These are phyloP conservation scores for Drosophila acutilabella DNA, from an alignment of 2,888 invertebrate genomes.

Conservation along the genomic window DNA sequence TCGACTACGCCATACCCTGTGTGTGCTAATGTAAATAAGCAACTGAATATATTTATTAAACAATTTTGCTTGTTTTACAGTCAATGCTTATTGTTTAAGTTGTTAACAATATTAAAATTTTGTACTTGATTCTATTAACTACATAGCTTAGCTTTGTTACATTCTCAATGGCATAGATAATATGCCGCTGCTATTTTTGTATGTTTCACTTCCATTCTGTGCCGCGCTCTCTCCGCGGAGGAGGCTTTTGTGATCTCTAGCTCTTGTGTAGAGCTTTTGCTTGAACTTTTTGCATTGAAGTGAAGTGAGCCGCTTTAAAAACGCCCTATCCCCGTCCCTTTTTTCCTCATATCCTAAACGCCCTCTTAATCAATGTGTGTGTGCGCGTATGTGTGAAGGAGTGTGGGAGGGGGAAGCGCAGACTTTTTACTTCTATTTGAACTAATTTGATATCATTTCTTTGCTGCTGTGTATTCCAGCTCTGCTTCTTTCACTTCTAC, in stretches of 20 bases:
- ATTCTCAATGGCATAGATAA: not conserved
- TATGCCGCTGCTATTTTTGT: not conserved
- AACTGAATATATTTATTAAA: too few species aligned
- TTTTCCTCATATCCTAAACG: not conserved
- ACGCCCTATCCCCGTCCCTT: not conserved
- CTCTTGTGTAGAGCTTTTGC: slow-evolving; percentile 7
- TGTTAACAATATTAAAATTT: too few species aligned
- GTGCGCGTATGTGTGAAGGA: not conserved
- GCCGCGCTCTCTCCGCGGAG: not conserved
- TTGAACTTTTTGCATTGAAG: slow-evolving; percentile 26
- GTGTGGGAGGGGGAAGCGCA: not conserved
- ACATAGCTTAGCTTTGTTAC: not conserved
- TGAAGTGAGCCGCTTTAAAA: slow-evolving; percentile 18
- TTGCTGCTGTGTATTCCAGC: slow-evolving; percentile 11
- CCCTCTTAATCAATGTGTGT: too few species aligned
- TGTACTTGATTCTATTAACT: too few species aligned
- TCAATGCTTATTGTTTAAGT: too few species aligned
- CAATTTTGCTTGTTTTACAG: too few species aligned
- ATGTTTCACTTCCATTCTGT: slow-evolving; percentile 20
- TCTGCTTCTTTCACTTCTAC: not conserved
- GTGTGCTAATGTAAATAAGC: too few species aligned
- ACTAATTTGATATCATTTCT: slow-evolving; percentile 76
- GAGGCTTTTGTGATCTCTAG: slow-evolving; percentile 34
- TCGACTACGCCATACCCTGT: not conserved
- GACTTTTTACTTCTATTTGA: slow-evolving; percentile 68